A percentile compares a stretch with the other conserved stretches of the same genome.
Conservation (phyloP, 2,113 vertebrate genomes). For the Psilopogon haemacephalus region DNA sequence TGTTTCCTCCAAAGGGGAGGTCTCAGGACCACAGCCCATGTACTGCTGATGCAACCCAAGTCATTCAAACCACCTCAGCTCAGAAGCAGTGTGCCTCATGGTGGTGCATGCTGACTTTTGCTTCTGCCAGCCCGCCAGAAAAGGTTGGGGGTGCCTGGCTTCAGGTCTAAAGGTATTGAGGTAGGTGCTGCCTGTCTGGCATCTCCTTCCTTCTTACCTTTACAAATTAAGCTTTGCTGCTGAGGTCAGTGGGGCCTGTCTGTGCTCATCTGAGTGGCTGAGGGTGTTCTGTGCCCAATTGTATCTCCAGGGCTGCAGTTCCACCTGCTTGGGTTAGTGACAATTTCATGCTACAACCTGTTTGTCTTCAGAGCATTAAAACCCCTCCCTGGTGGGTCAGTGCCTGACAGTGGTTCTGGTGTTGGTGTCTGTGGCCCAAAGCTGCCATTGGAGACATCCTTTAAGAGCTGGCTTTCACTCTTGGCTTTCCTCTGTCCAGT, state of each 20-base stretch:
- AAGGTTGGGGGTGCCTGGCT: not conserved
- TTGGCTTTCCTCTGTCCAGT: not conserved
- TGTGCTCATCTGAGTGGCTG: not conserved
- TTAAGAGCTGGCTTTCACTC: not conserved
- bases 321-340: not conserved
- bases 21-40: fast-evolving
- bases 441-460: not conserved
- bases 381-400: not conserved
- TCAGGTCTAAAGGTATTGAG: not conserved
- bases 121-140: not conserved
- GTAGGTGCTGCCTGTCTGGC: conserved; percentile 72
- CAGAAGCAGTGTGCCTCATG: not conserved
- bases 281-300: not conserved
- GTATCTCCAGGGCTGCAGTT: not conserved
- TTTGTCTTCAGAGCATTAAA: not conserved
- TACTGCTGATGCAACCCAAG: not conserved
- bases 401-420: not conserved
- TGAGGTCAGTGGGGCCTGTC: not conserved
- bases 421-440: not conserved
- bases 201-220: not conserved
- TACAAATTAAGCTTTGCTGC: not conserved
- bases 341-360: not conserved
- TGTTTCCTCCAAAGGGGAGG: not conserved
- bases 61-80: not conserved
- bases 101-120: not conserved